Evolutionary conservation across 92 coral and sea anemone species (phyloP).

Genomic region (Parazoanthus darwini): DNA sequence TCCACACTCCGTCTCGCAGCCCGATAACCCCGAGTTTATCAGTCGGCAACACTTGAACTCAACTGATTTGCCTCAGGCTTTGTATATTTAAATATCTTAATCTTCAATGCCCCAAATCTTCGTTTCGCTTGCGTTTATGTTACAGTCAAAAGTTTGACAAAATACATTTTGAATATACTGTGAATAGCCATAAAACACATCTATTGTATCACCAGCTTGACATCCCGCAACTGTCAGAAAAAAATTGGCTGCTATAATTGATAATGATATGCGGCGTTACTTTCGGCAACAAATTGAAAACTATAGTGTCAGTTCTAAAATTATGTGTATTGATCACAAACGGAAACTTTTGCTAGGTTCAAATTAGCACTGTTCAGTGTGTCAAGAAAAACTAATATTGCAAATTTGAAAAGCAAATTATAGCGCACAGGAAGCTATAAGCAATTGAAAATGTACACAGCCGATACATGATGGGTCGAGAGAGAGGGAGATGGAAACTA

Average conservation of each 20-base stretch:
- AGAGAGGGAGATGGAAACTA: background rate
- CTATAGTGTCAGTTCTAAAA: background rate
- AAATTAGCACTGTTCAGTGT: background rate
- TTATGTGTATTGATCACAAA: background rate
- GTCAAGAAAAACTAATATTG: background rate
- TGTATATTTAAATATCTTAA: background rate
- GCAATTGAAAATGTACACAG: background rate
- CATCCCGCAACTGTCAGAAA: background rate
- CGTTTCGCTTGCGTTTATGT: background rate
- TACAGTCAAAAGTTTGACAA: background rate
- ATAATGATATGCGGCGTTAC: background rate
- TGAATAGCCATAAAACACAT: background rate
- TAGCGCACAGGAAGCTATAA: background rate
- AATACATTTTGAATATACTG: background rate
- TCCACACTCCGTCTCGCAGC: constrained; percentile 7
- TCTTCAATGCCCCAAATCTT: background rate
- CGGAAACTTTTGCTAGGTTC: background rate
- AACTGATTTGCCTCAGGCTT: background rate
- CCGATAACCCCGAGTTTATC: constrained; percentile 32
- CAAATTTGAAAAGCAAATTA: background rate
- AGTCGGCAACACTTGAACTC: background rate
- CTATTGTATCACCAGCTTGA: background rate
- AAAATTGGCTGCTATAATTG: background rate
- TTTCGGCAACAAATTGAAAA: background rate
- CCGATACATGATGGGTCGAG: no score